Percentiles rank a stretch among this genome's conserved stretches.
phyloP scores from a whole-genome alignment of 2,797 vertebrate species.

The Danio choprae region DNA sequence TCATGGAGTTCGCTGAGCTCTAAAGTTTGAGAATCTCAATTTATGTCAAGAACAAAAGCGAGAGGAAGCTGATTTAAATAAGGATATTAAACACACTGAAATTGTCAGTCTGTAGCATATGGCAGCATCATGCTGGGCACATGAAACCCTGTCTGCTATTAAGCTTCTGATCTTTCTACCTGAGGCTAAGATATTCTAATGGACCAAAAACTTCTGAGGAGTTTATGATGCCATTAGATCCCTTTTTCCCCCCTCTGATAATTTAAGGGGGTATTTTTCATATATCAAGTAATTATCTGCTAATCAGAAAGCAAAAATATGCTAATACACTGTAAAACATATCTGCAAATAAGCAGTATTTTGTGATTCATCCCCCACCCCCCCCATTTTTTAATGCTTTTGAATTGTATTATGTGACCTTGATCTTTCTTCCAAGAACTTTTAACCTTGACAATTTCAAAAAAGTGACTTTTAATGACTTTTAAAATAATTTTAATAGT shows the following conservation, averaged over 20 bases:
- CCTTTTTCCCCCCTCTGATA: background rate
- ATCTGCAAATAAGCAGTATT: too few relatives aligned
- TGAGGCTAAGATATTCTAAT: slow-evolving; percentile 29
- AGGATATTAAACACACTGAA: slow-evolving; percentile 18
- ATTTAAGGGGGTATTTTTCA: slow-evolving; percentile 22
- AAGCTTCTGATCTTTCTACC: slow-evolving; percentile 24
- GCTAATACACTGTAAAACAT: background rate
- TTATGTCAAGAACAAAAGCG: slow-evolving; percentile 34
- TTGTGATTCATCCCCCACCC: too few relatives aligned
- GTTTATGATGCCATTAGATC: slow-evolving; percentile 2
- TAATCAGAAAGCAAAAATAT: slow-evolving; percentile 37
- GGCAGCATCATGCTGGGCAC: background rate
- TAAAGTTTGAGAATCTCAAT: slow-evolving; percentile 15
- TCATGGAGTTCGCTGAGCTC: slow-evolving; percentile 18
- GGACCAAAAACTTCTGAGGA: slow-evolving; percentile 11
- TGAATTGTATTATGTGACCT: too few relatives aligned
- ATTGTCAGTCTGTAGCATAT: slow-evolving; percentile 15
- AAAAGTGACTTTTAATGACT: too few relatives aligned
- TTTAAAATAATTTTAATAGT: too few relatives aligned
- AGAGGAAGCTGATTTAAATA: slow-evolving; percentile 26
- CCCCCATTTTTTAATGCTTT: too few relatives aligned
- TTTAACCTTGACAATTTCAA: too few relatives aligned
- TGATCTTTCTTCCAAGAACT: too few relatives aligned
- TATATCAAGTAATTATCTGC: slow-evolving; percentile 44
- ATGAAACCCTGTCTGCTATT: slow-evolving; percentile 20